Percentiles rank a stretch among this genome's conserved stretches.
Evolutionary conservation across 2,888 invertebrate species (phyloP).

Genomic region (Standfussiana lucernea): DNA sequence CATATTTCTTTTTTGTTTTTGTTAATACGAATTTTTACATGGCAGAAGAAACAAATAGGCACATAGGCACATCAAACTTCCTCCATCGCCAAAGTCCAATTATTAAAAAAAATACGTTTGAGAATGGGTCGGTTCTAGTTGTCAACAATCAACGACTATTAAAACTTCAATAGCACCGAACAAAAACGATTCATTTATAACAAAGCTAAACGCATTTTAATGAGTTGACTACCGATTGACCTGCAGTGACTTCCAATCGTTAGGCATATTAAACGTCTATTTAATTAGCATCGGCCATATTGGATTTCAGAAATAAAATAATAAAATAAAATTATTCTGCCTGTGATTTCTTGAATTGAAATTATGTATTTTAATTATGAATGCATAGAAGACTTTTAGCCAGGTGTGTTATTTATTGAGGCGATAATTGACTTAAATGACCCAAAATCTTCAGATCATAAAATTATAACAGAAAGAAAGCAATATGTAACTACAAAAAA

Average conservation of each 20-base stretch:
- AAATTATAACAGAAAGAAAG: slow-evolving; percentile 36
- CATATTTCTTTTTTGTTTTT: no score
- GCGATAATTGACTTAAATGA: not conserved
- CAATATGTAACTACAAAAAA: slow-evolving; percentile 39
- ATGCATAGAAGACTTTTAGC: not conserved
- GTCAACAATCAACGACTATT: not conserved
- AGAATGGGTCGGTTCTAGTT: not conserved
- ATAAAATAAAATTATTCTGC: not conserved
- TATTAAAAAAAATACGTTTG: not conserved
- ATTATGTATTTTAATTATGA: not conserved
- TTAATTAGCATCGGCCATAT: slow-evolving; percentile 47
- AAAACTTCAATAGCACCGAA: slow-evolving; percentile 11
- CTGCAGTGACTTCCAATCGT: slow-evolving; percentile 52
- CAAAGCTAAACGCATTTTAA: slow-evolving; percentile 55
- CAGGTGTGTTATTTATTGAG: not conserved
- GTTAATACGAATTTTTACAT: not conserved
- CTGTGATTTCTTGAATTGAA: slow-evolving; percentile 1
- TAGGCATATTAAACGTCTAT: slow-evolving; percentile 52
- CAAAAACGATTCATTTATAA: slow-evolving; percentile 39
- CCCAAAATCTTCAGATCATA: slow-evolving; percentile 12
- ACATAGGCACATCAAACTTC: not conserved
- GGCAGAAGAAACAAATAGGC: not conserved
- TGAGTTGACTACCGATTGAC: slow-evolving; percentile 48
- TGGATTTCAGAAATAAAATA: slow-evolving; percentile 31
- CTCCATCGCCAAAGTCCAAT: not conserved